phyloP scores from a whole-genome alignment of 2,113 vertebrate species.

The Microcebus tavaratra region DNA sequence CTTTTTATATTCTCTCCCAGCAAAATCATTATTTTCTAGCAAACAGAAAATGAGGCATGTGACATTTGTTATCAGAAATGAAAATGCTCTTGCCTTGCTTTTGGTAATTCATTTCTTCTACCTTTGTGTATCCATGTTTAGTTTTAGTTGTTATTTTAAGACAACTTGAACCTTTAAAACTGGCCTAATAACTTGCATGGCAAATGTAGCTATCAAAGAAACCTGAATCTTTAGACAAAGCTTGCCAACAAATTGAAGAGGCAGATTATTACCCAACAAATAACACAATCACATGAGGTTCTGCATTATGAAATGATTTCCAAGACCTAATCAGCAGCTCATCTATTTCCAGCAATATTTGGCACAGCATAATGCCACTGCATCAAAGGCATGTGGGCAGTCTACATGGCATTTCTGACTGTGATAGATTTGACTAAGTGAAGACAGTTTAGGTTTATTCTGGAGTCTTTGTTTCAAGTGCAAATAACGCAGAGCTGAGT shows the following conservation, averaged over 20 bases:
- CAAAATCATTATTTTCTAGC: neutral
- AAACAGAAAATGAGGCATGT: slow-evolving; percentile 38
- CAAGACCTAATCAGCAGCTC: neutral
- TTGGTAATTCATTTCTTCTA: slow-evolving; percentile 31
- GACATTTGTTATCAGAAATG: slow-evolving; percentile 48
- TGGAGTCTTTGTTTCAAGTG: neutral
- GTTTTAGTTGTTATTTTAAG: slow-evolving; percentile 48
- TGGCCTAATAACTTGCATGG: neutral
- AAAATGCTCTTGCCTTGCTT: slow-evolving; percentile 33
- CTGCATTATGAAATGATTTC: neutral
- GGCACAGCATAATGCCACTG: neutral
- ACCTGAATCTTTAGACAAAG: neutral
- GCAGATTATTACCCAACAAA: neutral
- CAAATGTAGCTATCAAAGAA: neutral
- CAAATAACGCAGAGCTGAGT: neutral
- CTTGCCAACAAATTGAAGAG: neutral
- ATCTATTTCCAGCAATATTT: slow-evolving; percentile 26
- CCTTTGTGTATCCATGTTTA: neutral
- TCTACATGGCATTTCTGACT: neutral
- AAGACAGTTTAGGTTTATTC: slow-evolving; percentile 5
- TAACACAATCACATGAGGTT: neutral
- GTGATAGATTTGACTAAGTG: neutral
- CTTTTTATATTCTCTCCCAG: neutral
- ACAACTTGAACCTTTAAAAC: neutral
- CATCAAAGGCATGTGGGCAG: neutral